A percentile compares a stretch with the other conserved stretches of the same genome.
These are phyloP conservation scores for Lamellibrachia columna DNA, from an alignment of 2,888 invertebrate species.

Conservation along the genomic window DNA sequence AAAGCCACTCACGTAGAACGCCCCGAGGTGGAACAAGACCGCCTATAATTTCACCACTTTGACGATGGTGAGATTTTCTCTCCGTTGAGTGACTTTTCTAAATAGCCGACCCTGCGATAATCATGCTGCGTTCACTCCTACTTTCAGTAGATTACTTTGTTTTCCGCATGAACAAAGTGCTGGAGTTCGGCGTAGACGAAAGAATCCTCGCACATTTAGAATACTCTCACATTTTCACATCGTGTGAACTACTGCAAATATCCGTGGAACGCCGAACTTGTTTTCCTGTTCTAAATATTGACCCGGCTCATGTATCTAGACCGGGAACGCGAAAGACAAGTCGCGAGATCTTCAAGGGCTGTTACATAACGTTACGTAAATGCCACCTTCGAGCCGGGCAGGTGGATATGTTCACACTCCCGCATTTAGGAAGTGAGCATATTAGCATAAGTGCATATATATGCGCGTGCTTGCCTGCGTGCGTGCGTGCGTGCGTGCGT, in stretches of 20 bases:
- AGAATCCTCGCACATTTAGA: no score
- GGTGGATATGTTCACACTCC: not conserved
- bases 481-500: not conserved
- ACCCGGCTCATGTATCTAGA: not conserved
- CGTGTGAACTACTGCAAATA: not conserved
- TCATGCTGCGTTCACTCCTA: not conserved
- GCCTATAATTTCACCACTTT: not conserved
- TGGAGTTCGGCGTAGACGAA: no score
- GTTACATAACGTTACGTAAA: not conserved
- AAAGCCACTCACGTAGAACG: not conserved
- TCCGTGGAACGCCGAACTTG: not conserved
- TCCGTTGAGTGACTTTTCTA: not conserved
- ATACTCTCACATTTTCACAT: not conserved
- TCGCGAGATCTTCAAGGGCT: not conserved
- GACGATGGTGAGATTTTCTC: not conserved
- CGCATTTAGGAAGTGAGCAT: not conserved
- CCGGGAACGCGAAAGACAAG: not conserved
- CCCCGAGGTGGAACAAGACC: not conserved
- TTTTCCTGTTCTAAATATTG: not conserved
- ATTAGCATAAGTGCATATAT: not conserved
- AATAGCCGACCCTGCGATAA: not conserved
- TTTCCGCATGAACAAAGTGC: no score
- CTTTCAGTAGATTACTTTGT: not conserved
- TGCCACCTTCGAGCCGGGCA: not conserved
- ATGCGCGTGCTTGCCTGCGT: not conserved